Evolutionary conservation across 2,113 vertebrate genomes (phyloP).

Genomic region (Carassius gibelio): DNA sequence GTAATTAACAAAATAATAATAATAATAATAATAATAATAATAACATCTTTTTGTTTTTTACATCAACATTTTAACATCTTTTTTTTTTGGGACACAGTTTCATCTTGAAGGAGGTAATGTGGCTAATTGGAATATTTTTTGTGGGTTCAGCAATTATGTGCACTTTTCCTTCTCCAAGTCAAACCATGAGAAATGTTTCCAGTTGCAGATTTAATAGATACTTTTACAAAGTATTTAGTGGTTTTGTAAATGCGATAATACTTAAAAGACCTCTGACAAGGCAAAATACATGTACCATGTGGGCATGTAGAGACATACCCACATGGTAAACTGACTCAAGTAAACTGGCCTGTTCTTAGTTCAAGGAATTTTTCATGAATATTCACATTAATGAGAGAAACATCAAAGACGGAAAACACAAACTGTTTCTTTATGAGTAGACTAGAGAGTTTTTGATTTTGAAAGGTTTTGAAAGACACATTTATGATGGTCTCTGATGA

Average conservation of each 20-base stretch:
- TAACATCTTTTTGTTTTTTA: no score
- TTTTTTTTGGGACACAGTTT: constrained; percentile 74
- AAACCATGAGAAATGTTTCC: constrained; percentile 54
- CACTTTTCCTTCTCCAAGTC: constrained; percentile 56
- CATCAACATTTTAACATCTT: no score
- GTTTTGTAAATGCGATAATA: constrained; percentile 66
- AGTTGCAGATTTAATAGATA: constrained; percentile 68
- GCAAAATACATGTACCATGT: background rate
- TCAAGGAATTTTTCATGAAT: constrained; percentile 23
- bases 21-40: background rate
- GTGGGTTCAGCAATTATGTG: constrained; percentile 64
- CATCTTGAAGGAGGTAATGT: constrained; percentile 71
- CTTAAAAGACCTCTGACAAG: constrained; percentile 49
- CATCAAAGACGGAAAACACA: background rate
- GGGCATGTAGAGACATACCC: background rate
- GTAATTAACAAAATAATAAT: constrained; percentile 68
- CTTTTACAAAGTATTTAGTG: constrained; percentile 65
- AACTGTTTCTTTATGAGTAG: background rate
- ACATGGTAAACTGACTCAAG: constrained; percentile 52
- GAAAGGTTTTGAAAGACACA: no score
- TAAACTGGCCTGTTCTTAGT: constrained; percentile 34
- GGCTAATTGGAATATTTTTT: constrained; percentile 74
- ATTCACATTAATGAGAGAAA: background rate
- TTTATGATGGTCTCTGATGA: background rate
- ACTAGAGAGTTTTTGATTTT: background rate